These are phyloP conservation scores for Penaeus chinensis DNA, from an alignment of 1,140 invertebrate genomes.

Conservation along the genomic window DNA sequence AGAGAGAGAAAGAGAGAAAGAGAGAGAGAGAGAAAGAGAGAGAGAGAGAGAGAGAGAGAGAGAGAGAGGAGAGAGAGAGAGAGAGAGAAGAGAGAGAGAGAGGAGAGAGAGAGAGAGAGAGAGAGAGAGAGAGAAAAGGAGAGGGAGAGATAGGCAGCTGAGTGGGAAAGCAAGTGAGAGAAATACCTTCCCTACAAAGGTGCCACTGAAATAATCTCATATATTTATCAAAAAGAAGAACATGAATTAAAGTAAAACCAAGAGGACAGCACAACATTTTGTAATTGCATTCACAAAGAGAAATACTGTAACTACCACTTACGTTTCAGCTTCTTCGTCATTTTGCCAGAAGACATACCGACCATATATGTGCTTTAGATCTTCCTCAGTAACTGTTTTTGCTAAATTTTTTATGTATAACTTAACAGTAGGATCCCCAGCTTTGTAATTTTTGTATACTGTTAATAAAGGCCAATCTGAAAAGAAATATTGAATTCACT, in stretches of 20 bases:
- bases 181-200: too few species aligned
- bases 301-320: constrained; percentile 62
- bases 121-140: too few species aligned
- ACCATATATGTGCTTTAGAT: constrained; percentile 84
- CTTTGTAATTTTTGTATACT: constrained; percentile 88
- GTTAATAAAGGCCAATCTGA: constrained; percentile 81
- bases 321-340: constrained; percentile 72
- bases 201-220: background rate
- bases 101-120: too few species aligned
- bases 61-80: too few species aligned
- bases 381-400: constrained; percentile 80
- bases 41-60: too few species aligned
- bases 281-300: constrained; percentile 16
- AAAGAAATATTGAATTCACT: constrained; percentile 63
- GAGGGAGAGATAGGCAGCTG: too few species aligned
- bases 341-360: constrained; percentile 74
- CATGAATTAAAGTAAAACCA: background rate
- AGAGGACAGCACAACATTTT: background rate
- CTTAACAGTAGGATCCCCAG: constrained; percentile 82
- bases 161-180: too few species aligned
- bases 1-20: too few species aligned
- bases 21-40: too few species aligned
- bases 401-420: constrained; percentile 94
- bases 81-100: too few species aligned
- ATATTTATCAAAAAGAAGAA: background rate